Evolutionary conservation across 1,140 invertebrate species (phyloP).

Genomic region (Drosophila pandora): DNA sequence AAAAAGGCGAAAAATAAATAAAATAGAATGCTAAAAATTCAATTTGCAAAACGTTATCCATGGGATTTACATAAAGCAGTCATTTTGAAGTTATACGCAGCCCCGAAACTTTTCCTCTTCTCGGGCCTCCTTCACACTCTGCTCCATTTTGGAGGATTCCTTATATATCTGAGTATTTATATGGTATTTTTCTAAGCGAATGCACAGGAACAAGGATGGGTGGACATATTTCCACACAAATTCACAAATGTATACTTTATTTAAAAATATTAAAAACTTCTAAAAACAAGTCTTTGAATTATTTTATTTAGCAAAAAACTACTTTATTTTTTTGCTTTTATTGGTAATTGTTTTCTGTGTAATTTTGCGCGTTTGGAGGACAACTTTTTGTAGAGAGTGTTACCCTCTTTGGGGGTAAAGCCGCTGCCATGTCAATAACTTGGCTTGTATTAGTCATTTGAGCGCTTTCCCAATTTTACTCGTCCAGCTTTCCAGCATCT

Average conservation of each 20-base stretch:
- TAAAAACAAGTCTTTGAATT: background rate
- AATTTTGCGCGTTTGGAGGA: constrained; percentile 12
- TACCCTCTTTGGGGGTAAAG: constrained; percentile 71
- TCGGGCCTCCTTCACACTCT: constrained; percentile 29
- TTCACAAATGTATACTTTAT: too few species aligned
- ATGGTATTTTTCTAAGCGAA: constrained; percentile 13
- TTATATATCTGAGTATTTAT: constrained; percentile 37
- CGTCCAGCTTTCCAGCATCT: constrained; percentile 8
- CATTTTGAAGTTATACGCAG: constrained; percentile 83
- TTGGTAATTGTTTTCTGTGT: constrained; percentile 3
- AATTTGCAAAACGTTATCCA: constrained; percentile 83
- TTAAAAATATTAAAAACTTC: background rate
- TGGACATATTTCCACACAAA: too few species aligned
- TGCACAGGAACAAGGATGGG: constrained; percentile 16
- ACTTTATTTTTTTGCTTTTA: too few species aligned
- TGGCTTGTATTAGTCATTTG: constrained; percentile 82
- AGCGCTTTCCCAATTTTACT: constrained; percentile 47
- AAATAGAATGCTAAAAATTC: constrained; percentile 83
- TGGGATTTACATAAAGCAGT: constrained; percentile 83
- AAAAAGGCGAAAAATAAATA: constrained; percentile 79
- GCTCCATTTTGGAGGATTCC: constrained; percentile 19
- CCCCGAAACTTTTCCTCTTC: constrained; percentile 42
- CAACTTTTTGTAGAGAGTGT: constrained; percentile 46
- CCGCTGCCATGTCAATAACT: constrained; percentile 80
- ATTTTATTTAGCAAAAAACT: background rate